Percentiles rank a stretch among this genome's conserved stretches.
Evolutionary conservation across 2,797 vertebrate species (phyloP).

Genomic region (Otus scops): DNA sequence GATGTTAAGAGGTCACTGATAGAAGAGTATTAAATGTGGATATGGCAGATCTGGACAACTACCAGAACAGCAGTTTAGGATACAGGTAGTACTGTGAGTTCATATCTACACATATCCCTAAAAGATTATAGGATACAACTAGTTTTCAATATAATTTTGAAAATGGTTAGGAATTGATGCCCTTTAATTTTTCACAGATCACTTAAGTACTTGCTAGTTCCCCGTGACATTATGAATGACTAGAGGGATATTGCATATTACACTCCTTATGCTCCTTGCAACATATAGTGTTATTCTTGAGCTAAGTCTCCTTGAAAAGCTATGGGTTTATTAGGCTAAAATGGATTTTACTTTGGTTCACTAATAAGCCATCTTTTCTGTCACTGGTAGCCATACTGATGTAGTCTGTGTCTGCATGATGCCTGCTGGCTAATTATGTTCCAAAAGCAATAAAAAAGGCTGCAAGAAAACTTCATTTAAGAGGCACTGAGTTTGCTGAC

Average conservation of each 20-base stretch:
- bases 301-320: background rate
- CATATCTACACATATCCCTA: background rate
- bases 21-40: background rate
- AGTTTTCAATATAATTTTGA: background rate
- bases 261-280: background rate
- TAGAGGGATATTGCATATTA: background rate
- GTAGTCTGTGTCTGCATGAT: background rate
- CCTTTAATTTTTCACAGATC: background rate
- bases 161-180: background rate
- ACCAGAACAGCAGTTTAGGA: background rate
- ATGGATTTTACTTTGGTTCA: background rate
- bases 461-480: background rate
- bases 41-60: background rate
- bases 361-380: background rate
- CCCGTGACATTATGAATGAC: background rate
- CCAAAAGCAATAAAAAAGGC: constrained; percentile 9
- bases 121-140: background rate
- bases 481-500: background rate
- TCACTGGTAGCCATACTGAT: background rate
- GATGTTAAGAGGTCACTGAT: background rate
- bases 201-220: background rate
- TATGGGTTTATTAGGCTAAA: background rate
- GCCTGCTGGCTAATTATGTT: background rate
- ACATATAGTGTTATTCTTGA: background rate
- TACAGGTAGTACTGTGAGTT: background rate